These are phyloP conservation scores for Nothocercus nigrocapillus DNA, from an alignment of 2,113 vertebrate species.

Conservation along the genomic window DNA sequence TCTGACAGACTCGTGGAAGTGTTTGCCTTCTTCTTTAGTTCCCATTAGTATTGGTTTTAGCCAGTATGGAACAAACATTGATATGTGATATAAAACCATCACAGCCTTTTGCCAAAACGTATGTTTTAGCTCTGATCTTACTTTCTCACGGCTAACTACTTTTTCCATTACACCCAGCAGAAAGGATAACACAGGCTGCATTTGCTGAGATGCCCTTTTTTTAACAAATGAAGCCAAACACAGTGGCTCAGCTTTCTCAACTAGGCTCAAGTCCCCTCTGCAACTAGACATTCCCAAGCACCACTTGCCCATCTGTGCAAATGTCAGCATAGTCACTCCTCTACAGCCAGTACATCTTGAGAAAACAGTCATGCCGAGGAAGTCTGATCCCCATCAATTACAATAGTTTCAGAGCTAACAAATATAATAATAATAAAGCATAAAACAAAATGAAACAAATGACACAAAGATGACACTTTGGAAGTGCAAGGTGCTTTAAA, in stretches of 20 bases:
- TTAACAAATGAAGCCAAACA: not conserved
- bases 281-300: slow-evolving; percentile 46
- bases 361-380: slow-evolving; percentile 46
- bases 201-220: not conserved
- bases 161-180: not conserved
- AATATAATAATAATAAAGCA: not conserved
- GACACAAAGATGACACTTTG: not conserved
- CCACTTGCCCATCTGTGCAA: slow-evolving; percentile 43
- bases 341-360: slow-evolving; percentile 18
- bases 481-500: slow-evolving; percentile 31
- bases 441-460: not conserved
- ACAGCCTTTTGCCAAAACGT: not conserved
- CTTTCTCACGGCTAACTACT: not conserved
- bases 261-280: slow-evolving; percentile 22
- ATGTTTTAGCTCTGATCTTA: not conserved
- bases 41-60: not conserved
- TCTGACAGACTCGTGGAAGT: not conserved
- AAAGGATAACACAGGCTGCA: not conserved
- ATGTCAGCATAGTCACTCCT: slow-evolving; percentile 41
- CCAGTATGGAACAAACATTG: not conserved
- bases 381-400: not conserved
- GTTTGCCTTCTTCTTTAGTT: not conserved
- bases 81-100: not conserved
- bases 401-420: not conserved
- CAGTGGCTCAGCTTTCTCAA: not conserved